phyloP scores from a whole-genome alignment of 2,888 invertebrate species.

The Anaspis maculata region DNA sequence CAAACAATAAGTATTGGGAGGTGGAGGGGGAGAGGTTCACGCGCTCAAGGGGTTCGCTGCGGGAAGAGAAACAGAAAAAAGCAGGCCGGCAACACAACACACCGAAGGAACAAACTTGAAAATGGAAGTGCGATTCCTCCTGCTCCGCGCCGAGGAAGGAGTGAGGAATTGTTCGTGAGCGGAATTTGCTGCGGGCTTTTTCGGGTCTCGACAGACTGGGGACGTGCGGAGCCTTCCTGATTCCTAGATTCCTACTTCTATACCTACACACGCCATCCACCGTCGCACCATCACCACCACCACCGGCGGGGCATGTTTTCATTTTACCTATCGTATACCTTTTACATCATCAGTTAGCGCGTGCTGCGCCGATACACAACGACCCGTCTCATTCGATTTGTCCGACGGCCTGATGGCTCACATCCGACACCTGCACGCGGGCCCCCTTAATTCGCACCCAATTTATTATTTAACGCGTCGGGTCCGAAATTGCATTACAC shows the following conservation, averaged over 20 bases:
- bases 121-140: slow-evolving; percentile 34
- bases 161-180: slow-evolving; percentile 40
- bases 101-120: slow-evolving; percentile 32
- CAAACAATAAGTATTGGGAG: background rate
- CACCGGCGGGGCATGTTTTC: slow-evolving; percentile 34
- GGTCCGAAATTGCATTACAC: no score
- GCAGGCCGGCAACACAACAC: slow-evolving; percentile 2
- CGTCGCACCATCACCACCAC: no score
- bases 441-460: background rate
- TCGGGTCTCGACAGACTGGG: slow-evolving; percentile 33
- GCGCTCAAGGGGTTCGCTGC: no score
- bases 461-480: no score
- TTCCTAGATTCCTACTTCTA: no score
- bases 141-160: no score
- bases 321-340: slow-evolving; percentile 22
- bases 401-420: slow-evolving; percentile 4
- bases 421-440: slow-evolving; percentile 1
- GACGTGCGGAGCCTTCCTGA: slow-evolving; percentile 37
- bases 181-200: slow-evolving; percentile 29
- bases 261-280: no score
- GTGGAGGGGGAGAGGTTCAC: no score
- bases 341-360: slow-evolving; percentile 22
- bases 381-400: slow-evolving; percentile 15
- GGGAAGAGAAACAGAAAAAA: no score
- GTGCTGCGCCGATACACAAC: slow-evolving; percentile 10